Percentiles rank a stretch among this genome's conserved stretches.
phyloP scores from a whole-genome alignment of 2,888 invertebrate genomes.

The Temnothorax unifasciatus region DNA sequence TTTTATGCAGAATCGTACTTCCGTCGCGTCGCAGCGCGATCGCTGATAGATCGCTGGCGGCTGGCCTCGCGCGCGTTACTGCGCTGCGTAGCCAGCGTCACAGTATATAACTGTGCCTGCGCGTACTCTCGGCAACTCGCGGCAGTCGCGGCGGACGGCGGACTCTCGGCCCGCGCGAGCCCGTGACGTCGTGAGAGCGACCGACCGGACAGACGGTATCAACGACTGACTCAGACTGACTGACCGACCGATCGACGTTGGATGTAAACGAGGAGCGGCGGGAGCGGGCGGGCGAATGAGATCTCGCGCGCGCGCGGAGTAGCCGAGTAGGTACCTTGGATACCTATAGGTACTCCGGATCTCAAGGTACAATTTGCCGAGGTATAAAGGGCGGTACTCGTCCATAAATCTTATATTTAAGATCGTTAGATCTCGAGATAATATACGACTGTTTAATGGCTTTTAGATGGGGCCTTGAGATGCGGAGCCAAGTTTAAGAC shows the following conservation, averaged over 20 bases:
- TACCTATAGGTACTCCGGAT: no score
- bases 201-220: background rate
- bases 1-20: background rate
- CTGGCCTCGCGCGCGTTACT: slow-evolving; percentile 22
- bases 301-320: background rate
- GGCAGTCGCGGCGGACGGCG: no score
- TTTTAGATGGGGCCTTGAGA: no score
- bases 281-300: background rate
- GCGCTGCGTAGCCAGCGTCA: background rate
- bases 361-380: no score
- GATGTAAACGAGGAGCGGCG: background rate
- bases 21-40: background rate
- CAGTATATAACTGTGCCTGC: no score
- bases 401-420: no score
- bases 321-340: background rate
- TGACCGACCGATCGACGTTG: background rate
- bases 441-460: no score
- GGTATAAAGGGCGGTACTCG: no score
- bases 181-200: slow-evolving; percentile 3
- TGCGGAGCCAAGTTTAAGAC: no score
- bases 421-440: no score
- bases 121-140: no score
- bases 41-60: background rate
- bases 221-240: slow-evolving; percentile 7
- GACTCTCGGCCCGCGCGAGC: background rate